phyloP scores from a whole-genome alignment of 2,797 vertebrate genomes.

The Etheostoma perlongum region DNA sequence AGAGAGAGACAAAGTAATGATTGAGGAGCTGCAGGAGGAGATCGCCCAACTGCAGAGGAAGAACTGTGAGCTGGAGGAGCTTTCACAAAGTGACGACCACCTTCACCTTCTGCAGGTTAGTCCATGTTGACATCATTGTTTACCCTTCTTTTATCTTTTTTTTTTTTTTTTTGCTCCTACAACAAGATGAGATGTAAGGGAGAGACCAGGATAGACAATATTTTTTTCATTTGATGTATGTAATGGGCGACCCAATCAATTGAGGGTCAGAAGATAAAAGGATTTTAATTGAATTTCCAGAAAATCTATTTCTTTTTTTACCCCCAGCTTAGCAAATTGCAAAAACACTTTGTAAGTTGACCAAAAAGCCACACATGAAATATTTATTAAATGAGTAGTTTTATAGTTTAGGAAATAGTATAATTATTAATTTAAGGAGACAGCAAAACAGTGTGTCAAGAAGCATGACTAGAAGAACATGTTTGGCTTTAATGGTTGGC shows the following conservation, averaged over 20 bases:
- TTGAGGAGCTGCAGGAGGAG: constrained; percentile 55
- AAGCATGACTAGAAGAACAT: too few relatives aligned
- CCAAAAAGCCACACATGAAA: neutral
- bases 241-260: neutral
- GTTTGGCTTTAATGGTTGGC: neutral
- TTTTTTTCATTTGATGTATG: neutral
- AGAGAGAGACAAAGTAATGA: neutral
- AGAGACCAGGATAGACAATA: neutral
- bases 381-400: neutral
- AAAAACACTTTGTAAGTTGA: neutral
- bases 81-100: constrained; percentile 58
- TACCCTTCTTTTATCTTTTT: too few relatives aligned
- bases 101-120: constrained; percentile 68
- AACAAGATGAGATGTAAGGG: neutral
- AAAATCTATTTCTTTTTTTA: neutral
- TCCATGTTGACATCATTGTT: neutral
- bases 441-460: neutral
- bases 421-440: neutral
- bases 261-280: neutral
- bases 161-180: too few relatives aligned
- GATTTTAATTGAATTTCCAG: neutral
- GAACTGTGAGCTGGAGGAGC: constrained; percentile 58
- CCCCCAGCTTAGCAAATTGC: neutral
- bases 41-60: constrained; percentile 42
- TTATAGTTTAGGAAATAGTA: neutral